These are phyloP conservation scores for Gymnocheta viridis DNA, from an alignment of 2,888 invertebrate species.

Conservation along the genomic window DNA sequence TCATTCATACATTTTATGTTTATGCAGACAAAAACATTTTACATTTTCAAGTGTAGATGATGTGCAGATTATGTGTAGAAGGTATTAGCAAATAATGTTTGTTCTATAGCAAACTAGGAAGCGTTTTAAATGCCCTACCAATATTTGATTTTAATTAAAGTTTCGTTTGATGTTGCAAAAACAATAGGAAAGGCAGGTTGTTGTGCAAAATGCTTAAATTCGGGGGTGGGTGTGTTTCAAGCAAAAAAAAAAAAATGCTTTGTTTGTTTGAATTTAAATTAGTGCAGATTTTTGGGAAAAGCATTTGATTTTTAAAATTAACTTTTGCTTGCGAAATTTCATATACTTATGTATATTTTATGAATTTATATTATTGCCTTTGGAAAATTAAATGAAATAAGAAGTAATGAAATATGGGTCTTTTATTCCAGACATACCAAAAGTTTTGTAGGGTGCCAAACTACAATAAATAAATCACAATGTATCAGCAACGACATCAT, in stretches of 20 bases:
- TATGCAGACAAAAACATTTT: conserved; percentile 10
- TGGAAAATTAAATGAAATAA: no score
- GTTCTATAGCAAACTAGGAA: background rate
- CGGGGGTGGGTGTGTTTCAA: no score
- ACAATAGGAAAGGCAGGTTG: no score
- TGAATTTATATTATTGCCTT: no score
- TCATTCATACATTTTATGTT: conserved; percentile 23
- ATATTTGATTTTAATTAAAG: background rate
- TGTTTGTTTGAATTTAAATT: no score
- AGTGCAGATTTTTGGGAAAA: no score
- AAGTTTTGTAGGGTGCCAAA: background rate
- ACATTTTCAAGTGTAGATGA: background rate
- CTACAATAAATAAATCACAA: conserved; percentile 40
- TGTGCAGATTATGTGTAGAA: background rate
- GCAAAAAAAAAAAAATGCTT: no score
- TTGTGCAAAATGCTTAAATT: no score
- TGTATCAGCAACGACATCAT: conserved; percentile 43
- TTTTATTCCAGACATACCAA: background rate
- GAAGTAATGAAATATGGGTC: no score
- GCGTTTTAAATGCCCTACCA: conserved; percentile 2
- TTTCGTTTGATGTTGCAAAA: background rate
- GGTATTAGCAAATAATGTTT: background rate
- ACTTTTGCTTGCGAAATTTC: no score
- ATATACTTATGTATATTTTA: no score
- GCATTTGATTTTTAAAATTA: no score